Conservation (phyloP, 1,140 invertebrate species). For the Pseudomyrmex pallidus region DNA sequence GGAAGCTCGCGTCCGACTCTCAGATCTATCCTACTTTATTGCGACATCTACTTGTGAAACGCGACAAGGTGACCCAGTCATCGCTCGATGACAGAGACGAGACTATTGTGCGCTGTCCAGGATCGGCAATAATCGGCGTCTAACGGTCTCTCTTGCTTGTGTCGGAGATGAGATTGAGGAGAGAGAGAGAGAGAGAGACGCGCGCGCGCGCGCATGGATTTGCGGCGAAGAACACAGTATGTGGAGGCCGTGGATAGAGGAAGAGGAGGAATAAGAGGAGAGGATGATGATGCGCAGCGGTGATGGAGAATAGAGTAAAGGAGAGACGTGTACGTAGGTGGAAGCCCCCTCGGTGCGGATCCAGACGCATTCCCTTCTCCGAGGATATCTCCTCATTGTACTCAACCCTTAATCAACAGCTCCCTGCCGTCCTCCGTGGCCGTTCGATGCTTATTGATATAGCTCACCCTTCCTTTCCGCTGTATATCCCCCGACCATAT, state of each 20-base stretch:
- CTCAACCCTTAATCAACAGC: slow-evolving; percentile 79
- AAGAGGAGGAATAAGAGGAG: slow-evolving; percentile 24
- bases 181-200: slow-evolving; percentile 53
- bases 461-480: slow-evolving; percentile 61
- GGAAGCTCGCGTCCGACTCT: slow-evolving; percentile 3
- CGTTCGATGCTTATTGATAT: slow-evolving; percentile 82
- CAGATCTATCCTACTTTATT: slow-evolving; percentile 58
- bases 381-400: slow-evolving; percentile 75
- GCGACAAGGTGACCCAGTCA: slow-evolving; percentile 74
- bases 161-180: slow-evolving; percentile 69
- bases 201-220: not conserved
- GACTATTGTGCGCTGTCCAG: slow-evolving; percentile 61
- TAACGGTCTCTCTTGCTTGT: slow-evolving; percentile 68
- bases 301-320: too few species aligned
- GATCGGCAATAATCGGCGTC: slow-evolving; percentile 71
- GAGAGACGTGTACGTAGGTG: slow-evolving; percentile 23
- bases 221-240: not conserved
- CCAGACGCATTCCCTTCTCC: slow-evolving; percentile 74
- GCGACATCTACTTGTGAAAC: slow-evolving; percentile 58
- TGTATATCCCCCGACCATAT: not conserved
- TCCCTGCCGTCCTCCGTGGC: slow-evolving; percentile 75
- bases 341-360: slow-evolving; percentile 65
- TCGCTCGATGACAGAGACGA: slow-evolving; percentile 68
- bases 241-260: not conserved
- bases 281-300: not conserved